These are phyloP conservation scores for Leptoteleia sp. DNA, from an alignment of 1,140 invertebrate species.

Conservation along the genomic window DNA sequence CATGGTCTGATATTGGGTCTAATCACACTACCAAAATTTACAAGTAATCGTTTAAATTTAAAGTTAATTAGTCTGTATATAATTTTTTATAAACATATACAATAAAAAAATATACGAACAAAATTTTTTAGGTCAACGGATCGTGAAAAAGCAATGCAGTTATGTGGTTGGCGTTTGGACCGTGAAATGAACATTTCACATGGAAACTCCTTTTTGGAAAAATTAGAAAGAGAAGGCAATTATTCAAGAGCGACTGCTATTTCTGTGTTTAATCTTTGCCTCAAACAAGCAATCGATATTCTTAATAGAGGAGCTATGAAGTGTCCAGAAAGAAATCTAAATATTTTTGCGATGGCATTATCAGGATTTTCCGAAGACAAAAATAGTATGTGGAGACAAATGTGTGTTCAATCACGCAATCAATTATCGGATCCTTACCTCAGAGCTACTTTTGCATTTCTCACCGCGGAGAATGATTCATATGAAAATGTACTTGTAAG, in stretches of 20 bases:
- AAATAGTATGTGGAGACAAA: slow-evolving; percentile 90
- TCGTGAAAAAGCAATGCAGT: slow-evolving; percentile 88
- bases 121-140: slow-evolving; percentile 84
- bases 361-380: slow-evolving; percentile 92
- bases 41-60: slow-evolving; percentile 64
- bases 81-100: too few relatives aligned
- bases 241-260: slow-evolving; percentile 94
- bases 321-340: slow-evolving; percentile 79
- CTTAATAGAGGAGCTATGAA: slow-evolving; percentile 87
- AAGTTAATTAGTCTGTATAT: too few relatives aligned
- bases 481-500: slow-evolving; percentile 91
- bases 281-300: slow-evolving; percentile 92
- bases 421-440: slow-evolving; percentile 94
- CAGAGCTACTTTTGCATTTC: slow-evolving; percentile 94
- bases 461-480: slow-evolving; percentile 90
- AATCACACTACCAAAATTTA: slow-evolving; percentile 79
- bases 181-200: slow-evolving; percentile 81
- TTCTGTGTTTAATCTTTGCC: slow-evolving; percentile 93
- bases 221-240: slow-evolving; percentile 83
- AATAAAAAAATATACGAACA: too few relatives aligned
- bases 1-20: slow-evolving; percentile 79
- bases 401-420: slow-evolving; percentile 86
- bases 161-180: slow-evolving; percentile 94
- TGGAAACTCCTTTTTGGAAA: slow-evolving; percentile 82
- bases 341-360: slow-evolving; percentile 94